Conservation (phyloP, 2,888 invertebrate species). For the Drosophila cognata region DNA sequence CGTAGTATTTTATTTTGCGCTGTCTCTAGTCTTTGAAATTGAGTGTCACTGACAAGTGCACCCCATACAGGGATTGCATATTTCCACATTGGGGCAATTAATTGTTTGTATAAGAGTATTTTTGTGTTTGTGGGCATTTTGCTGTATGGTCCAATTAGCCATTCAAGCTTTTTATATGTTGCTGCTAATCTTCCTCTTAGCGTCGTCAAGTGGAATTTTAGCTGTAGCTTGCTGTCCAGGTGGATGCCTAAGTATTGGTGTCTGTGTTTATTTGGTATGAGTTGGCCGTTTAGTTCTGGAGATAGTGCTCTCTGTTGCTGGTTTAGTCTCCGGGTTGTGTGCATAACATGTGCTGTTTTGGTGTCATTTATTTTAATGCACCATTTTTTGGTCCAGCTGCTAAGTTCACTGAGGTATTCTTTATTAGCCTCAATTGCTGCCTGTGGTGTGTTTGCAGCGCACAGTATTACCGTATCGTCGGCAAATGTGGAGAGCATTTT, state of each 20-base stretch:
- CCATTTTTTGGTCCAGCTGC: not conserved
- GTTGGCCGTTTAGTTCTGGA: not conserved
- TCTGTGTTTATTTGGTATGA: not conserved
- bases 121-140: too few species aligned
- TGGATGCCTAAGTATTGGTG: not conserved
- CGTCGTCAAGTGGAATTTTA: not conserved
- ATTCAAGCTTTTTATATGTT: too few species aligned
- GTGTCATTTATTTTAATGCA: not conserved
- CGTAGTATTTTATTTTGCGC: too few species aligned
- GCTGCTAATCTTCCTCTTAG: too few species aligned
- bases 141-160: too few species aligned
- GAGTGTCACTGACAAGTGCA: too few species aligned
- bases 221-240: not conserved
- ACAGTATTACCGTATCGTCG: conserved; percentile 13
- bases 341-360: not conserved
- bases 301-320: not conserved
- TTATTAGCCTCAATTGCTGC: not conserved
- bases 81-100: too few species aligned
- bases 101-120: too few species aligned
- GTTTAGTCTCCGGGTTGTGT: not conserved
- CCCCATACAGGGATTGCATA: too few species aligned
- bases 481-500: conserved; percentile 9
- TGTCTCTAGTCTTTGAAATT: too few species aligned
- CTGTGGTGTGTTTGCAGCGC: not conserved
- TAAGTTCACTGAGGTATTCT: not conserved